Base-by-base conservation (phyloP, 2,888 invertebrate species). In the Coecobrya sp. region DNA sequence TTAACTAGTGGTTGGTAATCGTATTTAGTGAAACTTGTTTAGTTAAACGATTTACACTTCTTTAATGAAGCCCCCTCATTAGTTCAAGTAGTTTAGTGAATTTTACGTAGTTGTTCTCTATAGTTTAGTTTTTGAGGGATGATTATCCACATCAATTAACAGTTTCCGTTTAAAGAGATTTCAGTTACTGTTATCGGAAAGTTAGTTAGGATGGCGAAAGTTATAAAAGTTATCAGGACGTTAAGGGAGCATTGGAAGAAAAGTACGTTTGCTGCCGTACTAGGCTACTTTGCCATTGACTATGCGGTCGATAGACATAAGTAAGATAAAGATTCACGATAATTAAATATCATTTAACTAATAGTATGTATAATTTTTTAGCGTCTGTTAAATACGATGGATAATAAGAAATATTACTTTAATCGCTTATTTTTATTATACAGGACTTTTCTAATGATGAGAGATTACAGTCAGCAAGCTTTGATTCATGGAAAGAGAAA, bases 191-290 rank as follows among this genome's bases (percentile, higher is more conserved):
- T 42, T 10, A 42, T 42, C 49, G 62, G 22, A 10, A 1, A 8
- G 25, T 25, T 25, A 36, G 0, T 30, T 16, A 86, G 42, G 42
- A 92, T 93, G 92, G 93, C 96, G 95, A 96, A 96, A 95, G 96
- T 97, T 94, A 96, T 97, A 95, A 96, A 96, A 95, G 96, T 97
- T 94, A 96, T 97, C 13, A 97, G 96, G 96, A 97, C 97, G 3
- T 95, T 98, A 73, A 96, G 98, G 95, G 98, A 97, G 96, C 97
- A 99, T 96, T 99, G 99, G 98, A 99, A 99, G 95, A 99, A 99
- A 95, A 97, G 98, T 0, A 96, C 97, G 0, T 97, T 98, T 95
- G 97, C 97, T 59, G 96, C 97, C 25, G 96, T 97, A 82, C 96
- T 97, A 4, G 95, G 97, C 36, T 96, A 97, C 27, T 99, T 98